Evolutionary conservation across 2,113 vertebrate species (phyloP).

Genomic region (Cervus canadensis): DNA sequence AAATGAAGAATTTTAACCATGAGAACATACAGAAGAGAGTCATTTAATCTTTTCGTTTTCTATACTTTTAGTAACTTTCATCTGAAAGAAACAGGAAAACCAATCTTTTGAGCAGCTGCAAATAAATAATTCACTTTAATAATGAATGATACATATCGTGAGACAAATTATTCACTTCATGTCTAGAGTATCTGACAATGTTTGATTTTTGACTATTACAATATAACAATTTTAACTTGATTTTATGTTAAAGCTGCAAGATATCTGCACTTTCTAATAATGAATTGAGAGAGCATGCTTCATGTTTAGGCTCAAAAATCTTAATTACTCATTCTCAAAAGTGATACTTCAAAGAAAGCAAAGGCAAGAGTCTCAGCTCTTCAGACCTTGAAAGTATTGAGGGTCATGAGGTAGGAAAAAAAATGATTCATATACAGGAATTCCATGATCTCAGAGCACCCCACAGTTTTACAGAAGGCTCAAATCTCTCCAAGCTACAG

Average conservation of each 20-base stretch:
- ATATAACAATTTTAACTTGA: constrained; percentile 71
- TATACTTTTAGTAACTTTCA: constrained; percentile 46
- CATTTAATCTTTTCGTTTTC: not conserved
- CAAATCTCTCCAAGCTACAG: not conserved
- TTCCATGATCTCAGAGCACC: not conserved
- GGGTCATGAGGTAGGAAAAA: not conserved
- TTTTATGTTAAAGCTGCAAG: constrained; percentile 46
- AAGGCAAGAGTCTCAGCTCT: not conserved
- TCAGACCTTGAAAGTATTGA: not conserved
- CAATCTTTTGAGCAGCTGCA: constrained; percentile 48
- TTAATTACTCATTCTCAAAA: constrained; percentile 6
- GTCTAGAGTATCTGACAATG: constrained; percentile 50
- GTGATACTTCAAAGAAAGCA: constrained; percentile 4
- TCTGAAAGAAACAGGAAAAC: constrained; percentile 42
- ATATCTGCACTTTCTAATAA: constrained; percentile 32
- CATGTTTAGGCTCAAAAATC: constrained; percentile 41
- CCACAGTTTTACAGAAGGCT: not conserved
- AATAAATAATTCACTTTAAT: constrained; percentile 76
- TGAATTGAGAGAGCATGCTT: not conserved
- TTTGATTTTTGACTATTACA: constrained; percentile 58
- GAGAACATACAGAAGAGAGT: not conserved
- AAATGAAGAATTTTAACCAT: constrained; percentile 39
- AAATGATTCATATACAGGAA: not conserved
- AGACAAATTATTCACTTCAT: constrained; percentile 66
- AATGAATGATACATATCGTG: constrained; percentile 69